Evolutionary conservation across 92 coral and sea anemone species (phyloP).

Genomic region (Parazoanthus atlanticus): DNA sequence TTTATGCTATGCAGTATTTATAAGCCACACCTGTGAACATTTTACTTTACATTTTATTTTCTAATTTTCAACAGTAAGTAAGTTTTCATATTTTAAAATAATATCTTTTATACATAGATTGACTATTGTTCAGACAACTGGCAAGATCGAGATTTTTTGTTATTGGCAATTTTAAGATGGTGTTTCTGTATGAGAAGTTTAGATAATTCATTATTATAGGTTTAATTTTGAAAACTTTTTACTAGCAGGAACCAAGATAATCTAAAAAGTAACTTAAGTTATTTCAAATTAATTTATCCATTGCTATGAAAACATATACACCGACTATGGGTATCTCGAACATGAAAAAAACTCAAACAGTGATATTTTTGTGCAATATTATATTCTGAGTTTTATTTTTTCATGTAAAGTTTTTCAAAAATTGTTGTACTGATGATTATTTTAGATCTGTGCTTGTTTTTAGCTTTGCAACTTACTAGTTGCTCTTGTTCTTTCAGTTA

Average conservation of each 20-base stretch:
- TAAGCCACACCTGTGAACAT: neutral
- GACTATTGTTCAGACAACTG: neutral
- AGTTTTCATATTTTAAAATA: too few species aligned
- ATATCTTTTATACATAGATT: neutral
- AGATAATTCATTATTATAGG: neutral
- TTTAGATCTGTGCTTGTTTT: too few species aligned
- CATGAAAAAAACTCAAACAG: neutral
- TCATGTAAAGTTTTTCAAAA: neutral
- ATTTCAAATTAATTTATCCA: neutral
- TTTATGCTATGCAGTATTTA: neutral
- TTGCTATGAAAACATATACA: neutral
- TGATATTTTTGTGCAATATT: neutral
- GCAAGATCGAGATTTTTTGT: neutral
- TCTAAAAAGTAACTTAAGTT: neutral
- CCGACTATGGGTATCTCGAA: neutral
- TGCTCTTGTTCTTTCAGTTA: neutral
- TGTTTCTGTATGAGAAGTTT: neutral
- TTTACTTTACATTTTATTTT: too few species aligned
- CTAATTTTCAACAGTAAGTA: too few species aligned
- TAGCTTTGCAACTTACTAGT: neutral
- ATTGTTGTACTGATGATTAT: neutral
- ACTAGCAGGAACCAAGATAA: neutral
- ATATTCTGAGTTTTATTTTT: neutral
- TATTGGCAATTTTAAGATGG: neutral
- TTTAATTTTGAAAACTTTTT: too few species aligned